Percentiles rank a stretch among this genome's conserved stretches.
These are phyloP conservation scores for Lates japonicus DNA, from an alignment of 2,797 vertebrate genomes.

Conservation along the genomic window DNA sequence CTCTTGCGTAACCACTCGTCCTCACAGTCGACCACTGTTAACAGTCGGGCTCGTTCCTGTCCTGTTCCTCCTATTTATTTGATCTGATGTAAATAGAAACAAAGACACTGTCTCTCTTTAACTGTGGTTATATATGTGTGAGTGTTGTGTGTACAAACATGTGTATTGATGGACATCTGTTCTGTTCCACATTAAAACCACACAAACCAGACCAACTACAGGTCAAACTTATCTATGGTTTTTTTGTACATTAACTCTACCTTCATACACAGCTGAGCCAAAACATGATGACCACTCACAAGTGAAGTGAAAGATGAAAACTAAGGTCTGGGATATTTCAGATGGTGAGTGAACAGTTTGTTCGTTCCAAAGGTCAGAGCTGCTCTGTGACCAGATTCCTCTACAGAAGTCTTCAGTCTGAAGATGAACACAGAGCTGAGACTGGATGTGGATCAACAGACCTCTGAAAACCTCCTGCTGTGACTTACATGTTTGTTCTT, in stretches of 20 bases:
- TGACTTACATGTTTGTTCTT: no score
- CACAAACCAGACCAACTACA: not conserved
- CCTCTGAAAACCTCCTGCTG: not conserved
- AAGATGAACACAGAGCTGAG: no score
- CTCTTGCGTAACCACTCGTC: constrained; percentile 19
- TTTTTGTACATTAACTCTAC: no score
- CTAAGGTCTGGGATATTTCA: no score
- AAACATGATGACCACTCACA: no score
- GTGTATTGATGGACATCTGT: constrained; percentile 18
- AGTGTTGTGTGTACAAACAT: constrained; percentile 19
- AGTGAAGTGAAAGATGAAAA: no score
- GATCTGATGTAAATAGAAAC: constrained; percentile 52
- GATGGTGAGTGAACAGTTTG: no score
- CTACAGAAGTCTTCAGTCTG: no score
- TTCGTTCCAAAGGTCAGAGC: no score
- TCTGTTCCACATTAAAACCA: constrained; percentile 48
- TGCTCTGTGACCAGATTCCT: no score
- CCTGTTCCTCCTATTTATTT: constrained; percentile 50
- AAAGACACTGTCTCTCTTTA: constrained; percentile 31
- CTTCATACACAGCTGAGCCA: no score
- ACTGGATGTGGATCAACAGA: not conserved
- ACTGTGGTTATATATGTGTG: constrained; percentile 22
- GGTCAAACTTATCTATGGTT: not conserved
- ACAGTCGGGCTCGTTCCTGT: not conserved
- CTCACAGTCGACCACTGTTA: constrained; percentile 28